phyloP scores from a whole-genome alignment of 2,797 vertebrate genomes.

The Cheirogaleus major region DNA sequence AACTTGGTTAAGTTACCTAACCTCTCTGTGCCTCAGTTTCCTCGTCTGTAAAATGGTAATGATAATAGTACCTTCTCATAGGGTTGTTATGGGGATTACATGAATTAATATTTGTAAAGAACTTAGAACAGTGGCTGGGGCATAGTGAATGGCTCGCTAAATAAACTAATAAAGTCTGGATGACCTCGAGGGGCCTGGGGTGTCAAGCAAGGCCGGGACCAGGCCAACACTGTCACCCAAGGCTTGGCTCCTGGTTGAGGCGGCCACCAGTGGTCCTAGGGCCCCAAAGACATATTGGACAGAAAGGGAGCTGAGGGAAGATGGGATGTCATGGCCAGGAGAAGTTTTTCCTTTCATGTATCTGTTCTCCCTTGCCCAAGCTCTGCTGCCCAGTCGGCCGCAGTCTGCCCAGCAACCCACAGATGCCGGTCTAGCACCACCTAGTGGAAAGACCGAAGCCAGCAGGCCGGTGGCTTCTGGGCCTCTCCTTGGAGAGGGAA shows the following conservation, averaged over 20 bases:
- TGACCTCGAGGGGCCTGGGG: neutral
- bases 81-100: neutral
- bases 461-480: neutral
- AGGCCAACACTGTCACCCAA: neutral
- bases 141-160: neutral
- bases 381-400: neutral
- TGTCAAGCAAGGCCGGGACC: neutral
- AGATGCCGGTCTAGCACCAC: slow-evolving; percentile 71
- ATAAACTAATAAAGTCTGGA: neutral
- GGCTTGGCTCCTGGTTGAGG: neutral
- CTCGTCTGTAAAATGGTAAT: neutral
- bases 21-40: slow-evolving; percentile 16
- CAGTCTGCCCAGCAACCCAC: slow-evolving; percentile 22
- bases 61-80: neutral
- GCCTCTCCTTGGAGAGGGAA: neutral
- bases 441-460: slow-evolving; percentile 59
- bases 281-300: neutral
- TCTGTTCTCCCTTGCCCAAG: neutral
- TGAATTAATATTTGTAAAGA: neutral
- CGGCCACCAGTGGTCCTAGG: neutral
- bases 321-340: neutral
- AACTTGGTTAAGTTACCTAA: neutral
- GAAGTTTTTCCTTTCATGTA: neutral
- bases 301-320: neutral
- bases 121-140: neutral